phyloP scores from a whole-genome alignment of 1,140 invertebrate species.

The Campoletis sonorensis region DNA sequence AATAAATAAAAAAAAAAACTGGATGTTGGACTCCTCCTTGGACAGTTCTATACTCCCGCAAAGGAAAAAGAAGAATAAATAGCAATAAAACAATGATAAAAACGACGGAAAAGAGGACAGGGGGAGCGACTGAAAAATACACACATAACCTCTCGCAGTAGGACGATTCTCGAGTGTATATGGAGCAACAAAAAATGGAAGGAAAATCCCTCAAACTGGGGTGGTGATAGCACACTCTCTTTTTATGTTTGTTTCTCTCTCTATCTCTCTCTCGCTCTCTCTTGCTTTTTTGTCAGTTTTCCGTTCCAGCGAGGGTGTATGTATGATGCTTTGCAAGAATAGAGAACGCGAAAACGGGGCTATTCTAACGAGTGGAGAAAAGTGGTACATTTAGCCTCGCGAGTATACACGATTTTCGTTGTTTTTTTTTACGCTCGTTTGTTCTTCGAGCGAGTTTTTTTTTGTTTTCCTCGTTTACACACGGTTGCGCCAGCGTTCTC shows the following conservation, averaged over 20 bases:
- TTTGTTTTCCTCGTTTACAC: slow-evolving; percentile 4
- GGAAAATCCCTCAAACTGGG: slow-evolving; percentile 13
- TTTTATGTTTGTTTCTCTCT: no score
- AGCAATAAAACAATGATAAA: slow-evolving; percentile 8
- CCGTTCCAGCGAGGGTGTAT: background rate
- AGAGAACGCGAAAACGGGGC: background rate
- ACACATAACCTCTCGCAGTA: background rate
- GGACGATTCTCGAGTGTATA: background rate
- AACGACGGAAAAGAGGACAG: background rate
- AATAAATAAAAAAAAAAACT: background rate
- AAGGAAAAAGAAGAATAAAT: slow-evolving; percentile 13
- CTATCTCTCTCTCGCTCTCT: slow-evolving; percentile 3
- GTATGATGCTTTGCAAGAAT: background rate
- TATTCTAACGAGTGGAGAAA: slow-evolving; percentile 15
- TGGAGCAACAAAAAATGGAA: slow-evolving; percentile 19
- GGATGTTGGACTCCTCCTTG: background rate
- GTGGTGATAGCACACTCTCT: slow-evolving; percentile 4
- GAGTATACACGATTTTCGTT: background rate
- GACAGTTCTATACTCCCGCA: background rate
- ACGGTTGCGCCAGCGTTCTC: background rate
- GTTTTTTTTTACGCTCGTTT: slow-evolving; percentile 12
- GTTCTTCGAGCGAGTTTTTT: slow-evolving; percentile 4
- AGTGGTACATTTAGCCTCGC: slow-evolving; percentile 11
- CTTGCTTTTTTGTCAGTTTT: background rate
- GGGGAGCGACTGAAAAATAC: background rate